Evolutionary conservation across 2,113 vertebrate species (phyloP).

Genomic region (Thomomys bottae): DNA sequence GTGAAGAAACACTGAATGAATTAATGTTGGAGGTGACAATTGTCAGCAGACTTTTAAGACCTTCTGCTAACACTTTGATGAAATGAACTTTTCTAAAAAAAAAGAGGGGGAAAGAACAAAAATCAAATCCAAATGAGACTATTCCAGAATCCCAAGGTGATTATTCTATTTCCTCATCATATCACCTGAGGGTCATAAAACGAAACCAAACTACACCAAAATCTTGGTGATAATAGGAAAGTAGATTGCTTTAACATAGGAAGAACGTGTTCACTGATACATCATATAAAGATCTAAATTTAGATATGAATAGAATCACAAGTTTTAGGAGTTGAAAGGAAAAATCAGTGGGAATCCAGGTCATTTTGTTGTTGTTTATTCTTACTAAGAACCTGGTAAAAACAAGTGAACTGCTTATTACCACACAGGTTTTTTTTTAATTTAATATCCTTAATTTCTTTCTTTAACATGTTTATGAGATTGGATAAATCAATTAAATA

Average conservation of each 20-base stretch:
- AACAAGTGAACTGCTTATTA: neutral
- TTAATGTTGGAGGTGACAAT: constrained; percentile 62
- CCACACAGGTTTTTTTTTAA: neutral
- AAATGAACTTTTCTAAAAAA: constrained; percentile 17
- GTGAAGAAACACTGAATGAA: constrained; percentile 77
- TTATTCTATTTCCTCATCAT: neutral
- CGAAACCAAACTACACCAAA: constrained; percentile 31
- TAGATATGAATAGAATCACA: constrained; percentile 23
- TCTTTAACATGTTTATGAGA: constrained; percentile 5
- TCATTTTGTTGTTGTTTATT: neutral
- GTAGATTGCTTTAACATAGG: constrained; percentile 7
- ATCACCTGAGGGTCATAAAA: neutral
- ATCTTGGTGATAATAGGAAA: constrained; percentile 49
- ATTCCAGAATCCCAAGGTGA: neutral
- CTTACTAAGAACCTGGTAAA: constrained; percentile 23
- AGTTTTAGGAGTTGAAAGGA: constrained; percentile 2
- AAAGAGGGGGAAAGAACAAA: constrained; percentile 57
- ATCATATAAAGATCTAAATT: constrained; percentile 12
- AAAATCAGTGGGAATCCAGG: neutral
- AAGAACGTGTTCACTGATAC: neutral
- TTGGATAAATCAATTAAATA: neutral
- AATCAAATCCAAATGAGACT: constrained; percentile 30
- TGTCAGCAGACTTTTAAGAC: constrained; percentile 53
- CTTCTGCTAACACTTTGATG: constrained; percentile 30
- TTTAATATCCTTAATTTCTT: neutral